phyloP scores from a whole-genome alignment of 2,888 invertebrate species.

The Thalpophila matura region DNA sequence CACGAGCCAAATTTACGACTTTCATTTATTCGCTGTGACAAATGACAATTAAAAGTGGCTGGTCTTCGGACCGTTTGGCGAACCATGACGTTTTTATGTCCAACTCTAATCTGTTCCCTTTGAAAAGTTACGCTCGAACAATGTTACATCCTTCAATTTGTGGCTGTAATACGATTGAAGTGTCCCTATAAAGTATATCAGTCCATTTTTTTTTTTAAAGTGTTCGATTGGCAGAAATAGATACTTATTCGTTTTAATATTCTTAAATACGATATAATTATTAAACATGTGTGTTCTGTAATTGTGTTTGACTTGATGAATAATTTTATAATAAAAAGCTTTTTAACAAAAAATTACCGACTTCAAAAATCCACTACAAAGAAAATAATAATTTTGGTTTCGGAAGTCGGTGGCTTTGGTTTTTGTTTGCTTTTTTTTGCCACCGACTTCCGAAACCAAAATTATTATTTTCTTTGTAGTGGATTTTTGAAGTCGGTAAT shows the following conservation, averaged over 20 bases:
- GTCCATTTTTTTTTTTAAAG: constrained; percentile 31
- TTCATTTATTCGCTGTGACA: constrained; percentile 81
- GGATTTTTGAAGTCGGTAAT: no score
- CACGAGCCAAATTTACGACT: constrained; percentile 82
- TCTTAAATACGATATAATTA: constrained; percentile 16
- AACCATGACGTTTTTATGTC: constrained; percentile 63
- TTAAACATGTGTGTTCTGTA: no score
- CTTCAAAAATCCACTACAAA: no score
- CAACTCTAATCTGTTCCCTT: constrained; percentile 61
- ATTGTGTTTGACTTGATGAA: not conserved
- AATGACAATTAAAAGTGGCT: constrained; percentile 82
- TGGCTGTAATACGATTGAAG: constrained; percentile 37
- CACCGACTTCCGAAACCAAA: no score
- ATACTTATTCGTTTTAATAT: constrained; percentile 2
- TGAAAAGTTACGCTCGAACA: constrained; percentile 55
- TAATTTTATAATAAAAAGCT: not conserved
- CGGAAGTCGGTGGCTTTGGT: no score
- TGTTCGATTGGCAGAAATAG: constrained; percentile 18
- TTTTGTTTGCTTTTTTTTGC: no score
- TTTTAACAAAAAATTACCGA: no score
- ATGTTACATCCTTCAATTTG: constrained; percentile 47
- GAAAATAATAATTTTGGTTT: no score
- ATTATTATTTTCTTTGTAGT: no score
- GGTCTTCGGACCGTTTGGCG: constrained; percentile 53
- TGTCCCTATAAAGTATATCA: constrained; percentile 17